Conservation (phyloP, 1,140 invertebrate species). For the Drosophila asahinai region DNA sequence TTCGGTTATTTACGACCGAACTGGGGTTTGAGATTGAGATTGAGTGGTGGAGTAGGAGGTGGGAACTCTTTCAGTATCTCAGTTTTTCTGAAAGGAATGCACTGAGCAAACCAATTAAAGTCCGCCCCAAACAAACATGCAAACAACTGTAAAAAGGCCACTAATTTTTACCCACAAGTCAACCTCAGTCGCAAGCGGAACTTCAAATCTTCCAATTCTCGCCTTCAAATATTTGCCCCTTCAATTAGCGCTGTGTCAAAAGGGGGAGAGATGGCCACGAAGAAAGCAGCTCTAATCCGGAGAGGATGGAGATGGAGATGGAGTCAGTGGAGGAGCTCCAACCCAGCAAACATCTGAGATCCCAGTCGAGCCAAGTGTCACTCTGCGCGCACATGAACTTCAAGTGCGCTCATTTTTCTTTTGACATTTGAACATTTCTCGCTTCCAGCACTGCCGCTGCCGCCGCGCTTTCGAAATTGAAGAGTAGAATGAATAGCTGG, state of each 20-base stretch:
- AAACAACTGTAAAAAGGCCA: constrained; percentile 35
- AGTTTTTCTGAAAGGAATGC: constrained; percentile 26
- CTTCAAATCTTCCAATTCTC: constrained; percentile 44
- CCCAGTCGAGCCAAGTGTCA: constrained; percentile 50
- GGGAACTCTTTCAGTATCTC: constrained; percentile 7
- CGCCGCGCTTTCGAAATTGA: constrained; percentile 72
- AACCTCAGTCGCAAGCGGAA: constrained; percentile 35
- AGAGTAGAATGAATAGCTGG: constrained; percentile 71
- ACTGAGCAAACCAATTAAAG: constrained; percentile 76
- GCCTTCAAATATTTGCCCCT: constrained; percentile 68
- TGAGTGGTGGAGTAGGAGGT: constrained; percentile 23
- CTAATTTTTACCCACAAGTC: constrained; percentile 32
- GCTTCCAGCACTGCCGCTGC: constrained; percentile 43
- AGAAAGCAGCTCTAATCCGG: constrained; percentile 43
- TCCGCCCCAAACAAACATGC: constrained; percentile 43
- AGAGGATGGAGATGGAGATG: constrained; percentile 10
- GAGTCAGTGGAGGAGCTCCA: constrained; percentile 7
- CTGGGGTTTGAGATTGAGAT: background rate
- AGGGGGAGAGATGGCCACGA: constrained; percentile 14
- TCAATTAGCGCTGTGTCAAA: constrained; percentile 77
- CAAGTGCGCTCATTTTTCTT: constrained; percentile 76
- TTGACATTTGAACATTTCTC: constrained; percentile 72
- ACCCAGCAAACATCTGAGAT: constrained; percentile 43
- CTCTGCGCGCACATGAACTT: constrained; percentile 70
- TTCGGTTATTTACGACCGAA: constrained; percentile 52